phyloP scores from a whole-genome alignment of 2,888 invertebrate species.

The Thereva unica region DNA sequence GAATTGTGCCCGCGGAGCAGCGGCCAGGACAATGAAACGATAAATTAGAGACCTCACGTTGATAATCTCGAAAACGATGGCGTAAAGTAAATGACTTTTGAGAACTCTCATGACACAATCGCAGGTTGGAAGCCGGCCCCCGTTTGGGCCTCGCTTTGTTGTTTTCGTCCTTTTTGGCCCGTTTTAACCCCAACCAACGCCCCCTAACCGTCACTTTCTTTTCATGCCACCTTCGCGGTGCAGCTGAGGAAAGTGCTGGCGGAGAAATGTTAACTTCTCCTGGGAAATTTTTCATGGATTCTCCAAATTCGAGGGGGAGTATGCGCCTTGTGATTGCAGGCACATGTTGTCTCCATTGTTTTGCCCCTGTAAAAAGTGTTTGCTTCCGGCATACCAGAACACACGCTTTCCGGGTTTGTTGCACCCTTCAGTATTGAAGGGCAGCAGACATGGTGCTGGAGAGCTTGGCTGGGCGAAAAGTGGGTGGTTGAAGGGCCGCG shows the following conservation, averaged over 20 bases:
- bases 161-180: neutral
- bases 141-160: neutral
- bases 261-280: conserved; percentile 3
- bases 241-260: neutral
- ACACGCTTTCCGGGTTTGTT: conserved; percentile 37
- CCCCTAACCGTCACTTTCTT: neutral
- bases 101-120: conserved; percentile 16
- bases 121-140: neutral
- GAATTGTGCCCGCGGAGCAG: neutral
- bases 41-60: conserved; percentile 22
- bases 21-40: conserved; percentile 18
- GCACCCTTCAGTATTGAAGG: conserved; percentile 26
- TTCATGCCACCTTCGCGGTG: neutral
- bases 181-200: too few species aligned
- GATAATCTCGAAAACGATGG: conserved; percentile 23
- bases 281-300: neutral
- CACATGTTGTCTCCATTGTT: conserved; percentile 20
- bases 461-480: neutral
- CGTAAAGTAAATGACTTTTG: conserved; percentile 22
- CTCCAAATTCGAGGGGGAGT: too few species aligned
- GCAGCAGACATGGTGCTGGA: conserved; percentile 21
- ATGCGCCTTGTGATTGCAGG: neutral
- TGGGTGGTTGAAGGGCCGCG: neutral
- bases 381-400: conserved; percentile 36
- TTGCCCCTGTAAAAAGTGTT: conserved; percentile 2